phyloP scores from a whole-genome alignment of 1,140 invertebrate species.

The Atta texana region DNA sequence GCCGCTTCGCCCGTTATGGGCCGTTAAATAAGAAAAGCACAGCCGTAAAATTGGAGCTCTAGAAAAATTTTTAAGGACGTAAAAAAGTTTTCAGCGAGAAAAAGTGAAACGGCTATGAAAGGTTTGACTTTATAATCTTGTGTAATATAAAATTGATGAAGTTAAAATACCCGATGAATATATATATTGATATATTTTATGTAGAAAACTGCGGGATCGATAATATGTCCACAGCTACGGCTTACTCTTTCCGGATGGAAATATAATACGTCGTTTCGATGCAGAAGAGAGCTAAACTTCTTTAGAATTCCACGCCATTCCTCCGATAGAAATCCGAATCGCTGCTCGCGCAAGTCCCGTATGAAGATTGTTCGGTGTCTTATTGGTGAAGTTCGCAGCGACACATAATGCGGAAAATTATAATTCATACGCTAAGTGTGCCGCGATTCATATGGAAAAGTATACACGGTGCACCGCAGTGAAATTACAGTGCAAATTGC shows the following conservation, averaged over 20 bases:
- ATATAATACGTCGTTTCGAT: conserved; percentile 45
- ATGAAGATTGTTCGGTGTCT: not conserved
- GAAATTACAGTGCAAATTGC: conserved; percentile 27
- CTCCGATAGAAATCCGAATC: not conserved
- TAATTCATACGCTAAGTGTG: conserved; percentile 25
- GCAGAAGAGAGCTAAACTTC: conserved; percentile 5
- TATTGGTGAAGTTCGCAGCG: conserved; percentile 35
- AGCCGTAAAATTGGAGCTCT: not conserved
- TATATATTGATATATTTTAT: not conserved
- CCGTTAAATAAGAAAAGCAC: conserved; percentile 12
- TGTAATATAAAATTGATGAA: not conserved
- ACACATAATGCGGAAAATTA: conserved; percentile 11
- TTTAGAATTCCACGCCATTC: conserved; percentile 17
- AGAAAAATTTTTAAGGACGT: not conserved
- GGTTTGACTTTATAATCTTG: conserved; percentile 10
- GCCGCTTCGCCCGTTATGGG: not conserved
- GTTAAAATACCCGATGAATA: not conserved
- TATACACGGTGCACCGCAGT: not conserved
- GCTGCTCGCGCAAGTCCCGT: not conserved
- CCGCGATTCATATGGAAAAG: conserved; percentile 20
- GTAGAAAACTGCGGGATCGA: not conserved
- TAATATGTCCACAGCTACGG: not conserved
- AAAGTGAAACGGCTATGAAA: not conserved
- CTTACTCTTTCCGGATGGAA: not conserved
- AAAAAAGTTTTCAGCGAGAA: not conserved